phyloP scores from a whole-genome alignment of 2,797 vertebrate species.

The Dromococcyx pavoninus region DNA sequence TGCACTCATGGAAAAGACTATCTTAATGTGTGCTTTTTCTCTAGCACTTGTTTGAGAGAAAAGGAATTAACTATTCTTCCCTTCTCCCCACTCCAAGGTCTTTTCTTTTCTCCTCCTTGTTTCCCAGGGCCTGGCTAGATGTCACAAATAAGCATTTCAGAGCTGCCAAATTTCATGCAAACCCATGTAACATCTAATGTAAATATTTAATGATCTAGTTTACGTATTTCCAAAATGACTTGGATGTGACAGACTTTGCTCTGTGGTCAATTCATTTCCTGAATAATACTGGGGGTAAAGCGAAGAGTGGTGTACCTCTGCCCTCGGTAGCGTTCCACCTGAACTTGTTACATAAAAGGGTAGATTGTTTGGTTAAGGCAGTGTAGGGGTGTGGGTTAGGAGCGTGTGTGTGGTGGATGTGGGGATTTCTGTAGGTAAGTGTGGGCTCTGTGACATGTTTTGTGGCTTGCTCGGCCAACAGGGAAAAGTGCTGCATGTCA shows the following conservation, averaged over 20 bases:
- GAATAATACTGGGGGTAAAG: background rate
- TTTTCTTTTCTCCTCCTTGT: background rate
- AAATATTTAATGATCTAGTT: conserved; percentile 46
- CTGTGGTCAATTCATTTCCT: background rate
- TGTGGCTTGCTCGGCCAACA: background rate
- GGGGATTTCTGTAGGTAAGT: background rate
- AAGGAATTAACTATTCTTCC: conserved; percentile 28
- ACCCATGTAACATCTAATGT: background rate
- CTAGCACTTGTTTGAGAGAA: background rate
- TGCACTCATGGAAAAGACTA: conserved; percentile 12
- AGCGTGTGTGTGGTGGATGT: background rate
- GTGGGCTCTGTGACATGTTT: background rate
- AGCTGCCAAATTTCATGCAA: conserved; percentile 6
- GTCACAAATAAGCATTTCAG: background rate
- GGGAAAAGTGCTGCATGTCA: background rate
- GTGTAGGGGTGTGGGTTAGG: background rate
- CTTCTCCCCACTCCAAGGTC: background rate
- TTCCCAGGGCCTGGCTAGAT: background rate
- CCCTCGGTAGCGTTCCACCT: background rate
- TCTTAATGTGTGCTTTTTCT: background rate
- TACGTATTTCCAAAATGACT: background rate
- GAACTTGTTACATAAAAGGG: background rate
- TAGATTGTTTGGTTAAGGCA: background rate
- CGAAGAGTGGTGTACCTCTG: rapidly evolving
- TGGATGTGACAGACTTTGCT: background rate